These are phyloP conservation scores for Steinernema hermaphroditum DNA, from an alignment of 2,888 invertebrate species.

Conservation along the genomic window DNA sequence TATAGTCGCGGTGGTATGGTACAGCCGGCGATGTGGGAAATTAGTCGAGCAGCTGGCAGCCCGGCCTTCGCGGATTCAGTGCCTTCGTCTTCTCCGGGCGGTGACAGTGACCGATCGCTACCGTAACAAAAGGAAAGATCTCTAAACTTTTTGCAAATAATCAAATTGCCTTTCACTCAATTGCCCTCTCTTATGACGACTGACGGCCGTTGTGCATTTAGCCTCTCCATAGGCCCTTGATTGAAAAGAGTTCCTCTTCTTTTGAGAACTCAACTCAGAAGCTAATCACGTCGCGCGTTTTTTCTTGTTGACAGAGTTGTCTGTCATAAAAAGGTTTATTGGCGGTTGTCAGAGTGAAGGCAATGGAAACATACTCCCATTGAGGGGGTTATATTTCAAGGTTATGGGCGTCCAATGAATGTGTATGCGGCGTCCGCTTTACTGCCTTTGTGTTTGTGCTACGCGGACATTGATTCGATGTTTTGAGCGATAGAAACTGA, in stretches of 20 bases:
- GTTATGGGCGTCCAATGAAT: slow-evolving; percentile 21
- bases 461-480: not conserved
- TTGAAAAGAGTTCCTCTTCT: slow-evolving; percentile 14
- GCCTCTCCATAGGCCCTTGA: slow-evolving; percentile 24
- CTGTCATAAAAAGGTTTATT: slow-evolving; percentile 21
- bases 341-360: slow-evolving; percentile 9
- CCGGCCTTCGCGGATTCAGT: no score
- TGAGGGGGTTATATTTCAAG: slow-evolving; percentile 28
- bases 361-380: not conserved
- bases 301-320: no score
- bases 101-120: no score
- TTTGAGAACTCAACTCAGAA: no score
- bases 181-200: slow-evolving; percentile 16
- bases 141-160: slow-evolving; percentile 16
- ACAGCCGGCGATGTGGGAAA: no score
- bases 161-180: slow-evolving; percentile 1
- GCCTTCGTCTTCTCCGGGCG: no score
- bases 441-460: slow-evolving; percentile 27
- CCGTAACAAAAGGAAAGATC: no score
- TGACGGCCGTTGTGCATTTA: slow-evolving; percentile 3
- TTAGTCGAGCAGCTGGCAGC: no score
- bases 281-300: no score
- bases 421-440: slow-evolving; percentile 5
- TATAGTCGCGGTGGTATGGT: no score
- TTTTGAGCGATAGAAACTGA: not conserved